These are phyloP conservation scores for Argyrosomus regius DNA, from an alignment of 2,797 vertebrate genomes.

Conservation along the genomic window DNA sequence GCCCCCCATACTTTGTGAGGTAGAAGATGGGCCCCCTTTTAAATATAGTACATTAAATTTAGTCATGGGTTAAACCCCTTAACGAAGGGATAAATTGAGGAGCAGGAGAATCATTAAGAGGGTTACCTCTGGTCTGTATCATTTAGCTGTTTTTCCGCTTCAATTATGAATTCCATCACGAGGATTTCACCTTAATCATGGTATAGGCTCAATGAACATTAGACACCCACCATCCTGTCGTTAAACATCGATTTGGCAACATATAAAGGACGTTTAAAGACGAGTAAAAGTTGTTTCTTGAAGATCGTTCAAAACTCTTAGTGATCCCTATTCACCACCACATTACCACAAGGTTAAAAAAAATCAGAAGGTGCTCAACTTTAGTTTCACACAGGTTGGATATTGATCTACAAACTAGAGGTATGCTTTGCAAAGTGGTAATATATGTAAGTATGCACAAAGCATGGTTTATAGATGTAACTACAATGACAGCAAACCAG, in stretches of 20 bases:
- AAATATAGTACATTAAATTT: slow-evolving; percentile 27
- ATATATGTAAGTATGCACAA: background rate
- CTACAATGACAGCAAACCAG: background rate
- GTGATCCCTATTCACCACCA: background rate
- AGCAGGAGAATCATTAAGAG: slow-evolving; percentile 8
- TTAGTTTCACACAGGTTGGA: background rate
- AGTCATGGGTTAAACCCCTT: slow-evolving; percentile 34
- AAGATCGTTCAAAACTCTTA: background rate
- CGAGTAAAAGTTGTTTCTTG: background rate
- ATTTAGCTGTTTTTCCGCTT: background rate
- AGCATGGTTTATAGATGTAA: background rate
- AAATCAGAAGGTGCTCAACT: background rate
- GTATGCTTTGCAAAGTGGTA: background rate
- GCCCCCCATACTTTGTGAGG: slow-evolving; percentile 4
- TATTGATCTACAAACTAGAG: background rate
- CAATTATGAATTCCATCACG: background rate
- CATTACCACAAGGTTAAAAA: background rate
- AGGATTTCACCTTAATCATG: slow-evolving; percentile 1
- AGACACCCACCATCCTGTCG: background rate
- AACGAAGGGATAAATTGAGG: slow-evolving; percentile 10
- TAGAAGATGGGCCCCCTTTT: background rate
- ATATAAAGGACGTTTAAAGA: background rate
- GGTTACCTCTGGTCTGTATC: background rate
- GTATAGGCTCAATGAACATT: rapidly evolving
- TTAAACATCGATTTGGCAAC: background rate